Evolutionary conservation across 2,888 invertebrate genomes (phyloP).

Genomic region (Cancer borealis): DNA sequence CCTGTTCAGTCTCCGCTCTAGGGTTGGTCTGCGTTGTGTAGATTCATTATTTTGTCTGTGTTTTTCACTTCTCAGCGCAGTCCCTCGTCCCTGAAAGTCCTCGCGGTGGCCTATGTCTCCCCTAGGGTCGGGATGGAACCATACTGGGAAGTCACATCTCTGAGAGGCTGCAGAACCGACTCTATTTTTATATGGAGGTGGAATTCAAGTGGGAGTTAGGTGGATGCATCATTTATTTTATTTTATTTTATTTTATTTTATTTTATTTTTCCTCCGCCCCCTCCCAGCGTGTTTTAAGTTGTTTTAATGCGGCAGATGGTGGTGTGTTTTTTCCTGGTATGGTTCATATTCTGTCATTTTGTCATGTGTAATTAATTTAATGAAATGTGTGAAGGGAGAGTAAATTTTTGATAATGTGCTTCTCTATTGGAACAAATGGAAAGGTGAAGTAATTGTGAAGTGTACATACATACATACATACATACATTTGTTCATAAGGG

Average conservation of each 20-base stretch:
- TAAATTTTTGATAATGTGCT: conserved; percentile 51
- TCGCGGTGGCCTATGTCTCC: not conserved
- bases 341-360: conserved; percentile 53
- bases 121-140: conserved; percentile 57
- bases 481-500: not conserved
- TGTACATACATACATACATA: too few relatives aligned
- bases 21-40: not conserved
- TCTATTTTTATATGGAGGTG: conserved; percentile 65
- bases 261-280: not conserved
- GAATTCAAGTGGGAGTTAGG: conserved; percentile 2
- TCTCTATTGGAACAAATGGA: conserved; percentile 15
- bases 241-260: not conserved
- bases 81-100: not conserved
- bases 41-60: not conserved
- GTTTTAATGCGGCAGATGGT: not conserved
- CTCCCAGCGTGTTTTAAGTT: not conserved
- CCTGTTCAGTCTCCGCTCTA: not conserved
- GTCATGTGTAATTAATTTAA: conserved; percentile 15
- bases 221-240: not conserved
- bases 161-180: conserved; percentile 44
- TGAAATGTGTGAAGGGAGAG: conserved; percentile 36
- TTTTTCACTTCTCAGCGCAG: not conserved
- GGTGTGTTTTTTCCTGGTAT: conserved; percentile 40
- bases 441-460: not conserved
- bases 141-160: conserved; percentile 45